Base-by-base conservation (phyloP, 2,888 invertebrate species). In the Chaitophorus viminalis region DNA sequence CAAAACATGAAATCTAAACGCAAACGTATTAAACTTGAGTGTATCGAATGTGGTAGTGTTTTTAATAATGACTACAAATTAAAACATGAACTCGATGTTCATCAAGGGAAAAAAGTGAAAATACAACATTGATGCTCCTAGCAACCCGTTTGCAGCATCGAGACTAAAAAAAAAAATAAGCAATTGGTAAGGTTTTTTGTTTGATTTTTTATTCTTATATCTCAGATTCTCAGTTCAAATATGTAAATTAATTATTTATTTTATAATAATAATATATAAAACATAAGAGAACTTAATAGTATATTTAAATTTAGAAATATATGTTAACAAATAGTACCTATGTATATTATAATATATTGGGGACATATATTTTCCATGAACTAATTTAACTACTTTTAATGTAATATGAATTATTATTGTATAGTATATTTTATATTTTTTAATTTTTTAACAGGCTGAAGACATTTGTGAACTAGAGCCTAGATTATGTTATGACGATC, bases 21-120 rank as follows among this genome's bases (percentile, higher is more conserved):
- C 0, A 77, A 77, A 54, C 29, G 77, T 29, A 9, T 77, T 52
- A 77, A 77, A 54, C 1, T 54, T 21, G 31, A 77, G 21, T 77
- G 77, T 54, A 9, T 77, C 0, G 52, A 54, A 31, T 77, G 77
- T 54, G 31, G 52, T 31, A 77, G 54, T 77, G 31, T 77, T 52
- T 77, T 77, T 52, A 77, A 77, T 31, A 77, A 54, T 29, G 52
- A 77, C 31, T 54, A 77, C 3, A 77, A 54, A 77, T 54, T 77
- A 21, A 77, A 77, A 77, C 77, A 77, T 11, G 77, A 77, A 3
- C 21, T 52, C 9, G 5, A 31, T 18, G 52, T 77, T 4, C 77
- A 77, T 54, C 3, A 31, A 2, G 77, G 46, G 3, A 54, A 54
- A 54, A 52, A 77, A 77, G 17, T 77, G 6, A 77, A 77, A 77